A percentile compares a stretch with the other conserved stretches of the same genome.
phyloP scores from a whole-genome alignment of 2,113 vertebrate species.

The Cettia cetti region DNA sequence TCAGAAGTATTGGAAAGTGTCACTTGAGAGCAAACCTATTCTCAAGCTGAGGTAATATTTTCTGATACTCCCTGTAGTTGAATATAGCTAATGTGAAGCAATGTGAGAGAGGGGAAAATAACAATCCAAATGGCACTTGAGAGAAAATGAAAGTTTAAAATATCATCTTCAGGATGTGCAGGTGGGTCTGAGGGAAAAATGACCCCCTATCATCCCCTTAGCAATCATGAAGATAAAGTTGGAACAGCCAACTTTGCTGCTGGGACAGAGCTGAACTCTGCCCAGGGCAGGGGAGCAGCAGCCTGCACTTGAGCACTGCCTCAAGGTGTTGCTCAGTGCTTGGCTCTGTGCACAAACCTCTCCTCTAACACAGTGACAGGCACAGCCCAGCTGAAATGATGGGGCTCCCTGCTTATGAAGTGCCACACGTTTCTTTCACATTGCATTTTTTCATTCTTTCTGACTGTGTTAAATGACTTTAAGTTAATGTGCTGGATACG shows the following conservation, averaged over 20 bases:
- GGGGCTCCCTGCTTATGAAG: background rate
- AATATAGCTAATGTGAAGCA: constrained; percentile 2
- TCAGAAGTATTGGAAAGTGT: constrained; percentile 55
- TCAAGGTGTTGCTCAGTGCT: background rate
- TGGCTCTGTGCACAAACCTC: background rate
- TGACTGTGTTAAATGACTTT: background rate
- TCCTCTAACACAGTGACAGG: background rate
- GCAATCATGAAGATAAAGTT: background rate
- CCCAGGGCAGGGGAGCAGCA: background rate
- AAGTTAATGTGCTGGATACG: background rate
- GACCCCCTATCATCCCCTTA: background rate
- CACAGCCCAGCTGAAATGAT: background rate
- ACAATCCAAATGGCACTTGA: background rate
- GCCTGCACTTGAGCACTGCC: background rate
- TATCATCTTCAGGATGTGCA: background rate
- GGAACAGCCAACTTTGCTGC: background rate
- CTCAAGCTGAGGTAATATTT: constrained; percentile 55
- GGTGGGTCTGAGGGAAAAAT: background rate
- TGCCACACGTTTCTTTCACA: background rate
- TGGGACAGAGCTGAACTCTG: background rate
- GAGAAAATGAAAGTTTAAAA: constrained; percentile 1
- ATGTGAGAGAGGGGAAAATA: background rate
- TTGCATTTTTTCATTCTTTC: background rate
- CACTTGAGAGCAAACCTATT: constrained; percentile 48
- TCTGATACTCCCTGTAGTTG: constrained; percentile 41